Evolutionary conservation across 2,113 vertebrate genomes (phyloP).

Genomic region (Myotis davidii): DNA sequence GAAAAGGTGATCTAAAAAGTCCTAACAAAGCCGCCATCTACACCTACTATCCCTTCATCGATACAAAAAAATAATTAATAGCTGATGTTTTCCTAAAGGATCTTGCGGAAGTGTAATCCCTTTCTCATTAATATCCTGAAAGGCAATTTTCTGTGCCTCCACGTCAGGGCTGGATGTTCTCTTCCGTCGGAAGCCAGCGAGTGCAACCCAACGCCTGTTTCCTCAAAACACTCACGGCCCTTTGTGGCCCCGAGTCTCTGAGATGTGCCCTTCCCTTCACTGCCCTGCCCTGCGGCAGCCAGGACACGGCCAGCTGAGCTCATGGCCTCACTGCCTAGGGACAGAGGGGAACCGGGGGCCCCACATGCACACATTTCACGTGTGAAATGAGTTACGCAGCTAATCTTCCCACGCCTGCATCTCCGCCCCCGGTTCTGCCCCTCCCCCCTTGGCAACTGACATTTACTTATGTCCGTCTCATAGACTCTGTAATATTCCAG

Average conservation of each 20-base stretch:
- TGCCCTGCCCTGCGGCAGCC: no score
- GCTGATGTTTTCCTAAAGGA: background rate
- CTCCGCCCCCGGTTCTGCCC: background rate
- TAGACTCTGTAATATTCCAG: background rate
- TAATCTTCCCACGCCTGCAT: background rate
- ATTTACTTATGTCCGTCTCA: background rate
- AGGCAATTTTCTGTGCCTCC: background rate
- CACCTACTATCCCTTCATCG: background rate
- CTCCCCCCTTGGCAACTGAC: background rate
- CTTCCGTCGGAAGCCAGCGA: background rate
- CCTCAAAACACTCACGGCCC: background rate
- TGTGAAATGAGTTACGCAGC: background rate
- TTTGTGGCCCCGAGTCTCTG: background rate
- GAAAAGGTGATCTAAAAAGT: background rate
- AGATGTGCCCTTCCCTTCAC: background rate
- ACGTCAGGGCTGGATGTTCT: background rate
- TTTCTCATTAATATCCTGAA: background rate
- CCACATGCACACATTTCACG: background rate
- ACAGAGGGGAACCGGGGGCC: no score
- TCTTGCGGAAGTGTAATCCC: background rate
- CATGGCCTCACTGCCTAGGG: no score
- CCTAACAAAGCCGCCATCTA: background rate
- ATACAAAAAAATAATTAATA: background rate
- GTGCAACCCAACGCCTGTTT: background rate
- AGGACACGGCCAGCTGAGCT: no score